Evolutionary conservation across 2,797 vertebrate genomes (phyloP).

Genomic region (Myotis daubentonii): DNA sequence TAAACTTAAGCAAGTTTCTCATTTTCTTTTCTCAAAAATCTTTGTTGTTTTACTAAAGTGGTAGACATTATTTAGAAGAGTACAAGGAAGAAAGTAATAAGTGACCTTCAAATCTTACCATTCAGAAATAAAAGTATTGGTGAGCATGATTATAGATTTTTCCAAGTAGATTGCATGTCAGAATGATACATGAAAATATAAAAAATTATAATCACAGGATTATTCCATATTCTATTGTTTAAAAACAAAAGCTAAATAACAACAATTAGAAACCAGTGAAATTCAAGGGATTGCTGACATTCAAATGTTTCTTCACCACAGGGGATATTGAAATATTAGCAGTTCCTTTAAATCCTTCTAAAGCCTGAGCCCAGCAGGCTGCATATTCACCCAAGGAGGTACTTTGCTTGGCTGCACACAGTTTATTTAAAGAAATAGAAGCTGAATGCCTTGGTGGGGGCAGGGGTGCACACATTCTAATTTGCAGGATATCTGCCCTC

Average conservation of each 20-base stretch:
- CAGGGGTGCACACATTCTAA: neutral
- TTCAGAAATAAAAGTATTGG: slow-evolving; percentile 29
- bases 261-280: neutral
- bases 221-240: neutral
- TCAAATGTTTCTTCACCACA: neutral
- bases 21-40: neutral
- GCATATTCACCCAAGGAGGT: neutral
- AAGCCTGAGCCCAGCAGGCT: neutral
- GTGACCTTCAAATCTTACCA: neutral
- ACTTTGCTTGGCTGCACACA: neutral
- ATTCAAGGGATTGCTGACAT: neutral
- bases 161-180: neutral
- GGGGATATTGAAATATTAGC: neutral
- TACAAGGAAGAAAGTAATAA: neutral
- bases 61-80: neutral
- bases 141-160: neutral
- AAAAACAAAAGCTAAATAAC: neutral
- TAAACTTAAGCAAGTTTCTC: neutral
- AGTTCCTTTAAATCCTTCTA: neutral
- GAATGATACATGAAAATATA: neutral
- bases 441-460: neutral
- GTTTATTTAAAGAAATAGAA: slow-evolving; percentile 28
- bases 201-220: neutral
- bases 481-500: neutral
- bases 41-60: neutral